These are phyloP conservation scores for Ailurus styani DNA, from an alignment of 2,113 vertebrate genomes.

Conservation along the genomic window DNA sequence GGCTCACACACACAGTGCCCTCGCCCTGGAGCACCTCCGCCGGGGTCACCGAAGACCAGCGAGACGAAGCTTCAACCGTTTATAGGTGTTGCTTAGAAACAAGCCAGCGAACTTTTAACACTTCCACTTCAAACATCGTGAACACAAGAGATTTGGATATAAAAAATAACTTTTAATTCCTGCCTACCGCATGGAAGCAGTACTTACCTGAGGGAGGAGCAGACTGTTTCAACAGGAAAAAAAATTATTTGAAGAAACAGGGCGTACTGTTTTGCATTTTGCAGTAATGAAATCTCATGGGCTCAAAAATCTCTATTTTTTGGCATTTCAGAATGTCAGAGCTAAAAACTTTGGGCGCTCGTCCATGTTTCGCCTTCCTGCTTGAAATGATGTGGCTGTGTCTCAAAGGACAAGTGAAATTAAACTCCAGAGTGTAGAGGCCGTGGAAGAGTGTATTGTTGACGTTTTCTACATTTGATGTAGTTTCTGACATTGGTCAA, in stretches of 20 bases:
- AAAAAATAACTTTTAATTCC: not conserved
- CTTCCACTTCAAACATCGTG: not conserved
- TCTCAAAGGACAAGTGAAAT: not conserved
- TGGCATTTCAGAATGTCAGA: not conserved
- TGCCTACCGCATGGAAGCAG: not conserved
- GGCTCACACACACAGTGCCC: fast-evolving
- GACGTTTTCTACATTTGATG: not conserved
- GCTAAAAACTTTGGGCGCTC: not conserved
- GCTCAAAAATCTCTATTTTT: not conserved
- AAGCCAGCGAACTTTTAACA: not conserved
- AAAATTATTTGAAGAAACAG: not conserved
- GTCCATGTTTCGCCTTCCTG: not conserved
- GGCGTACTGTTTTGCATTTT: not conserved
- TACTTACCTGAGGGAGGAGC: not conserved
- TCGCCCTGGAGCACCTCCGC: fast-evolving
- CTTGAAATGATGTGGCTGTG: not conserved
- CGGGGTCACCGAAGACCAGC: fast-evolving
- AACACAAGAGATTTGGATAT: not conserved
- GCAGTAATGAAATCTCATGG: not conserved
- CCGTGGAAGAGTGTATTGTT: not conserved
- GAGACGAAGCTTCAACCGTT: not conserved
- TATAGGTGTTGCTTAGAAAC: not conserved
- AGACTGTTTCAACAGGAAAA: not conserved
- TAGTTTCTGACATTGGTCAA: not conserved
- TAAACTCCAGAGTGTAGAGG: not conserved